phyloP scores from a whole-genome alignment of 2,797 vertebrate species.

The Muraenolepis orangiensis region DNA sequence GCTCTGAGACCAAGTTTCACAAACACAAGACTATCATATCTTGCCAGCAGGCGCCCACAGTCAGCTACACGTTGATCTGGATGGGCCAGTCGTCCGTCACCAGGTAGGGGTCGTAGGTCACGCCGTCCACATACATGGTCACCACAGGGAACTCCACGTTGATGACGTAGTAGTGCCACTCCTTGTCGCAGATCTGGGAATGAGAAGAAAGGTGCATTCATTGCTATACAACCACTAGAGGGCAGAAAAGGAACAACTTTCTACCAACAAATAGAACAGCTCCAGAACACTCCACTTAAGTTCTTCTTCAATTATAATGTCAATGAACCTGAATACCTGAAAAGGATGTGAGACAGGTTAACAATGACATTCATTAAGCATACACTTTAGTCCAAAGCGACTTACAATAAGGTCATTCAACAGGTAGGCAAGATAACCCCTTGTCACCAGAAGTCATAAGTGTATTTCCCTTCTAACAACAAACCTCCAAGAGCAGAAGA shows the following conservation, averaged over 20 bases:
- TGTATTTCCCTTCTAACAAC: no score
- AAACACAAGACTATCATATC: conserved; percentile 68
- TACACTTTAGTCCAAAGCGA: no score
- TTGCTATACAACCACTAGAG: background rate
- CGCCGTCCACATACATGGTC: conserved; percentile 91
- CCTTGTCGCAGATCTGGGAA: conserved; percentile 94
- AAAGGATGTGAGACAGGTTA: no score
- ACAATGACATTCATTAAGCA: no score
- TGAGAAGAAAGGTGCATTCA: background rate
- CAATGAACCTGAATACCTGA: no score
- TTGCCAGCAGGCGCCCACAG: conserved; percentile 97
- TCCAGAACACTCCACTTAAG: no score
- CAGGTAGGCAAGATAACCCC: no score
- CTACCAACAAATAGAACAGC: no score
- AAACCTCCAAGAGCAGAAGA: no score
- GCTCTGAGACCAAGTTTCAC: conserved; percentile 3
- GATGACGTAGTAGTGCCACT: conserved; percentile 98
- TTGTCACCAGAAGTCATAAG: no score
- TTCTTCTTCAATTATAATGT: no score
- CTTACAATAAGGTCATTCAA: no score
- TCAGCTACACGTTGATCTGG: conserved; percentile 94
- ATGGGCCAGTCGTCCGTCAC: conserved; percentile 99
- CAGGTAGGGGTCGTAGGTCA: conserved; percentile 93
- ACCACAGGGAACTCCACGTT: conserved; percentile 93
- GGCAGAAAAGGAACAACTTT: background rate